Evolutionary conservation across 2,113 vertebrate genomes (phyloP).

Genomic region (Malurus cyaneus): DNA sequence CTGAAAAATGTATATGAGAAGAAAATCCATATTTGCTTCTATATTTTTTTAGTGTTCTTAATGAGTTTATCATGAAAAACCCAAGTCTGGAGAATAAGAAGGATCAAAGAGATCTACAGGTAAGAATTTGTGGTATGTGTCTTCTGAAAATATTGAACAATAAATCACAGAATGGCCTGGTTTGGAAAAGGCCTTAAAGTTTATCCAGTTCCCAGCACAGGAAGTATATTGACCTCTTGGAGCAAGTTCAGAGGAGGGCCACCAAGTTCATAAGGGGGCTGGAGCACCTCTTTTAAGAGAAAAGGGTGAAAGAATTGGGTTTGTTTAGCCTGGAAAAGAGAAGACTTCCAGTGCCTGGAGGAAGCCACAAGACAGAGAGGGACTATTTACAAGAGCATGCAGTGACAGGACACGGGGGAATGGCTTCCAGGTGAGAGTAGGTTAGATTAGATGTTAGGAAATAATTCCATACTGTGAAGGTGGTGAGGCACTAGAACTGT

Average conservation of each 20-base stretch:
- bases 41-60: slow-evolving; percentile 82
- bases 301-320: background rate
- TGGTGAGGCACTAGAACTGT: background rate
- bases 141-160: background rate
- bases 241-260: background rate
- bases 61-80: slow-evolving; percentile 99
- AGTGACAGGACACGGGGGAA: background rate
- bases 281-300: background rate
- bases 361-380: background rate
- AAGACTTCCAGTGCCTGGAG: background rate
- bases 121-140: slow-evolving; percentile 36
- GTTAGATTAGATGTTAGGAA: background rate
- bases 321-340: background rate
- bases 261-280: background rate
- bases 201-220: background rate
- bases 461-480: background rate
- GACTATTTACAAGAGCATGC: background rate
- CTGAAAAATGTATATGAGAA: background rate
- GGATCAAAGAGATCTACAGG: slow-evolving; percentile 97
- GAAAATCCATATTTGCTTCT: background rate
- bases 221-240: background rate
- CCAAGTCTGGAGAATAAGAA: slow-evolving; percentile 97
- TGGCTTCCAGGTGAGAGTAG: background rate
- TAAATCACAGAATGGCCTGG: background rate
- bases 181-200: background rate